Conservation (phyloP, 1,140 invertebrate species). For the Lepidurus packardi region DNA sequence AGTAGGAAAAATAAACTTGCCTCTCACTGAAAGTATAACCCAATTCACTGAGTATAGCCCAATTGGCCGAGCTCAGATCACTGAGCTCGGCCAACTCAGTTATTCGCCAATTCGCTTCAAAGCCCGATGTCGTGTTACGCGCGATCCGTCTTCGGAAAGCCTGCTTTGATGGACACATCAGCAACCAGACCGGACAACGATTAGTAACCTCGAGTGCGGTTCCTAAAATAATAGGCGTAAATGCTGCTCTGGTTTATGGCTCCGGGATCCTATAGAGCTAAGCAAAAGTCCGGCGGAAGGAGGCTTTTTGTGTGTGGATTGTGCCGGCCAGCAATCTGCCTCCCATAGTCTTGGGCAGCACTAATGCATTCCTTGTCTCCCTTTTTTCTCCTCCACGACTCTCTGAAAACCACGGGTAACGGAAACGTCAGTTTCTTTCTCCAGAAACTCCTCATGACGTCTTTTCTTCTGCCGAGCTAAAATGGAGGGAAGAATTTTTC, state of each 20-base stretch:
- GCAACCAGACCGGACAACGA: neutral
- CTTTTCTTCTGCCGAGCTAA: neutral
- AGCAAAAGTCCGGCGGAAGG: neutral
- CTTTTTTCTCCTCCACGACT: neutral
- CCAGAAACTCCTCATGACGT: neutral
- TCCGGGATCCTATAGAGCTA: neutral
- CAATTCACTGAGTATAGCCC: neutral
- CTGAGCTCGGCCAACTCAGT: neutral
- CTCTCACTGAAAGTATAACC: neutral
- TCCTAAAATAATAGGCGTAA: slow-evolving; percentile 19
- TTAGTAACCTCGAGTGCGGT: slow-evolving; percentile 21
- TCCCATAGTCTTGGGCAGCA: slow-evolving; percentile 15
- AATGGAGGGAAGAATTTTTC: neutral
- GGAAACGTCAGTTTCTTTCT: slow-evolving; percentile 2
- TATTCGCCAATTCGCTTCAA: neutral
- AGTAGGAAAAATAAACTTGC: slow-evolving; percentile 1
- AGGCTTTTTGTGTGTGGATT: slow-evolving; percentile 11
- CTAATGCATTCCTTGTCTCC: slow-evolving; percentile 21
- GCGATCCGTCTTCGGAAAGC: neutral
- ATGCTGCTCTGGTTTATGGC: neutral
- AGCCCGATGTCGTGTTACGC: neutral
- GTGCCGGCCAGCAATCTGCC: slow-evolving; percentile 3
- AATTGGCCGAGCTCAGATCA: neutral
- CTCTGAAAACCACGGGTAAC: neutral
- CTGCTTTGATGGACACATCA: slow-evolving; percentile 9